Percentiles rank a stretch among this genome's conserved stretches.
Evolutionary conservation across 2,797 vertebrate species (phyloP).

Genomic region (Esox lucius): DNA sequence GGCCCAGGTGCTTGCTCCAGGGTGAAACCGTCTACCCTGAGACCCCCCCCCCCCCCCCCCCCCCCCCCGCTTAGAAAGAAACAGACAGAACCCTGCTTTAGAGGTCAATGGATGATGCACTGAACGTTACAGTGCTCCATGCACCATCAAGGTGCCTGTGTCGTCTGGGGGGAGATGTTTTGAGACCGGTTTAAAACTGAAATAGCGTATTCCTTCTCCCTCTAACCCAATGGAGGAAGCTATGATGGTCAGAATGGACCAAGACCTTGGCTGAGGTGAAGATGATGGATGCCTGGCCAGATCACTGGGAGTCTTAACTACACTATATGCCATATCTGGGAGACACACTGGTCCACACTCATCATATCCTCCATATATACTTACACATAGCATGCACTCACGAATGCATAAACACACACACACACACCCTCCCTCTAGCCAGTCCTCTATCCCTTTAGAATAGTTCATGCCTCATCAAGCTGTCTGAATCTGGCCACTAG

Average conservation of each 20-base stretch:
- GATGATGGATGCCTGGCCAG: slow-evolving; percentile 32
- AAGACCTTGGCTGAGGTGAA: slow-evolving; percentile 24
- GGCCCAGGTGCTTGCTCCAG: not conserved
- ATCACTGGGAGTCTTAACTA: slow-evolving; percentile 37
- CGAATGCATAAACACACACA: not conserved
- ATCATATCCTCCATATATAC: not conserved
- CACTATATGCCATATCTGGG: not conserved
- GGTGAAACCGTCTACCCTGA: not conserved
- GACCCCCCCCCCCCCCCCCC: not conserved
- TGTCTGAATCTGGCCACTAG: not conserved
- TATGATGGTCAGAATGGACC: slow-evolving; percentile 31
- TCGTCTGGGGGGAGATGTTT: not conserved
- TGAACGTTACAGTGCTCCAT: slow-evolving; percentile 13
- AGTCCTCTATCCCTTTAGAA: slow-evolving; percentile 11
- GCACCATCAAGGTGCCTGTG: not conserved
- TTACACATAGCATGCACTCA: not conserved
- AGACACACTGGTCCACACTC: not conserved
- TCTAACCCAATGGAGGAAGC: slow-evolving; percentile 32
- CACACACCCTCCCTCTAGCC: not conserved
- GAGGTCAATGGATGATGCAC: not conserved
- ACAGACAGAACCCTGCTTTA: not conserved
- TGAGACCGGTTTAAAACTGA: not conserved
- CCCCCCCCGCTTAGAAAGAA: not conserved
- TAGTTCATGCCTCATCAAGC: not conserved
- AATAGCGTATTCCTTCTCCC: not conserved